Evolutionary conservation across 2,888 invertebrate species (phyloP).

Genomic region (Eupithecia dodoneata): DNA sequence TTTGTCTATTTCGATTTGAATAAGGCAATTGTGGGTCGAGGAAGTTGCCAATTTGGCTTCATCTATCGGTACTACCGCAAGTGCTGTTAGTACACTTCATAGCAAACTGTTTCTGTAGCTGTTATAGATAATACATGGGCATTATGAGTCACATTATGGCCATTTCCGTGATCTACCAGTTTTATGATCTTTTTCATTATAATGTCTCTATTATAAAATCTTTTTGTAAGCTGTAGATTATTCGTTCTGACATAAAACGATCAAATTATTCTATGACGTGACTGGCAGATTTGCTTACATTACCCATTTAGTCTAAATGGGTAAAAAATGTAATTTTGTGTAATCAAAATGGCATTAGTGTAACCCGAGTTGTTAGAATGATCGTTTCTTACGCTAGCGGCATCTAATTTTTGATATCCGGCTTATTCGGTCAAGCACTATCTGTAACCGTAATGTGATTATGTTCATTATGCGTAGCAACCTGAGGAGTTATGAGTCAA

Average conservation of each 20-base stretch:
- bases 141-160: slow-evolving; percentile 9
- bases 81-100: slow-evolving; percentile 16
- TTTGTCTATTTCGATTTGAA: slow-evolving; percentile 72
- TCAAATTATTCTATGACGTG: slow-evolving; percentile 58
- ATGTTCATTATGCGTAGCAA: slow-evolving; percentile 40
- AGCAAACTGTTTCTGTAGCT: slow-evolving; percentile 10
- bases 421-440: slow-evolving; percentile 61
- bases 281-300: slow-evolving; percentile 55
- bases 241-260: slow-evolving; percentile 58
- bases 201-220: slow-evolving; percentile 2
- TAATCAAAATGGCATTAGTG: slow-evolving; percentile 80
- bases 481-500: slow-evolving; percentile 42
- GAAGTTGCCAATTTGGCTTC: slow-evolving; percentile 70
- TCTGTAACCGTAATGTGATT: slow-evolving; percentile 45
- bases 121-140: not conserved
- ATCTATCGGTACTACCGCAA: slow-evolving; percentile 43
- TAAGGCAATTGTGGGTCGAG: slow-evolving; percentile 70
- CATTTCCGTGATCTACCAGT: slow-evolving; percentile 9
- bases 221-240: slow-evolving; percentile 50
- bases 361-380: slow-evolving; percentile 59
- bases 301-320: slow-evolving; percentile 47
- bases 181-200: slow-evolving; percentile 10
- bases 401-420: slow-evolving; percentile 58
- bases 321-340: slow-evolving; percentile 71
- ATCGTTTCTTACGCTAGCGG: slow-evolving; percentile 51